These are phyloP conservation scores for Epizoanthus rinbou DNA, from an alignment of 92 coral and sea anemone species.

Conservation along the genomic window DNA sequence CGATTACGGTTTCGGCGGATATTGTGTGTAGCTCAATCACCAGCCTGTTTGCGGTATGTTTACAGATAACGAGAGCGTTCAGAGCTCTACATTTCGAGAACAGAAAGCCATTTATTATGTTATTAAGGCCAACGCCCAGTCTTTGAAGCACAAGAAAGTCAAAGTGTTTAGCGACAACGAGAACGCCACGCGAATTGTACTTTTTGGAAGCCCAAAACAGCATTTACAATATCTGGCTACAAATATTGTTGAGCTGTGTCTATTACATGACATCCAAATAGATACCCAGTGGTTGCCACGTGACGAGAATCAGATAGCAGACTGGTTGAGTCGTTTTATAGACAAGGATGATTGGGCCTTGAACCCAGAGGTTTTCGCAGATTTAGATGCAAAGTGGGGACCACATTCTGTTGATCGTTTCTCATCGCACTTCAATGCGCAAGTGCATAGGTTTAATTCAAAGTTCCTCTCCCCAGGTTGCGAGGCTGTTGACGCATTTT, in stretches of 20 bases:
- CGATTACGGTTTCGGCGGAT: neutral
- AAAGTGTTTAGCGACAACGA: constrained; percentile 24
- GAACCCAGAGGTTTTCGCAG: neutral
- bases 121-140: constrained; percentile 17
- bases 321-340: neutral
- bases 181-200: constrained; percentile 21
- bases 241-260: neutral
- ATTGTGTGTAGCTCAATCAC: neutral
- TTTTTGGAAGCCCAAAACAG: neutral
- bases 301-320: constrained; percentile 15
- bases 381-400: neutral
- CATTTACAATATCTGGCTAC: too few relatives aligned
- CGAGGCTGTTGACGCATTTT: constrained; percentile 5
- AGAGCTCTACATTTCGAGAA: neutral
- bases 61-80: constrained; percentile 10
- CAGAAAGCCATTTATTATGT: constrained; percentile 18
- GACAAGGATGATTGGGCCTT: constrained; percentile 12
- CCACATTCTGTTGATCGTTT: constrained; percentile 28
- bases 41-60: neutral
- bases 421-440: neutral
- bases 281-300: constrained; percentile 10
- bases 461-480: neutral
- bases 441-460: constrained; percentile 6
- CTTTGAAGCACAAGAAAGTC: constrained; percentile 33
- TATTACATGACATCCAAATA: neutral